Evolutionary conservation across 2,888 invertebrate species (phyloP), one percentile per base, ranked within the genome.

Genomic region (Deilephila elpenor): DNA sequence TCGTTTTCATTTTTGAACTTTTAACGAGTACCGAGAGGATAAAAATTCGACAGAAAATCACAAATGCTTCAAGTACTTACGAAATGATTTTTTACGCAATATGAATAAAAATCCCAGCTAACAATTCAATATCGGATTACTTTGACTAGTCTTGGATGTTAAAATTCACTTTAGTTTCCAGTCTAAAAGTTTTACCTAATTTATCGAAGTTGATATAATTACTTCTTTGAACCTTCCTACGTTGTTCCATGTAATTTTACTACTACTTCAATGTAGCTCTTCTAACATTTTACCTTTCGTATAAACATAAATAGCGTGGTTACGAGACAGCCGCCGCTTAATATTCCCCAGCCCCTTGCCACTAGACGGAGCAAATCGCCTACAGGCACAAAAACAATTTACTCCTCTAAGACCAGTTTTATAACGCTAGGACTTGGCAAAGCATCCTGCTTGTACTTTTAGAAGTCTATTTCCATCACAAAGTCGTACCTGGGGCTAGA

Each of bases 381-480:
- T 80, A 74, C 77, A 84, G 93, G 93, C 89, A 92, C 85, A 93
- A 93, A 93, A 93, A 92, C 93, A 92, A 93, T 93, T 93, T 93
- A 80, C 91, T 85, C 83, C 84, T 89, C 87, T 88, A 91, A 91
- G 91, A 87, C 86, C 82, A 80, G 87, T 85, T 87, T 87, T 86
- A 84, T 84, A 86, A 83, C 84, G 83, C 81, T 77, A 86, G 86
- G 86, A 87, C 83, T 78, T 77, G 83, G 84, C 83, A 86, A 88
- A 90, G 88, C 84, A 86, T 85, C 80, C 80, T 78, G 78, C 79
- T 82, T 83, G 83, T 86, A 84, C 85, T 84, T 84, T 87, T 80
- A 89, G 85, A 86, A 87, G 86, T 85, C 89, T 86, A 90, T 91
- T 92, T 92, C 88, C 87, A 86, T 88, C 83, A 89, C 91, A 90